A percentile compares a stretch with the other conserved stretches of the same genome.
These are phyloP conservation scores for Sarotherodon lohbergeri DNA, from an alignment of 2,113 vertebrate species.

Conservation along the genomic window DNA sequence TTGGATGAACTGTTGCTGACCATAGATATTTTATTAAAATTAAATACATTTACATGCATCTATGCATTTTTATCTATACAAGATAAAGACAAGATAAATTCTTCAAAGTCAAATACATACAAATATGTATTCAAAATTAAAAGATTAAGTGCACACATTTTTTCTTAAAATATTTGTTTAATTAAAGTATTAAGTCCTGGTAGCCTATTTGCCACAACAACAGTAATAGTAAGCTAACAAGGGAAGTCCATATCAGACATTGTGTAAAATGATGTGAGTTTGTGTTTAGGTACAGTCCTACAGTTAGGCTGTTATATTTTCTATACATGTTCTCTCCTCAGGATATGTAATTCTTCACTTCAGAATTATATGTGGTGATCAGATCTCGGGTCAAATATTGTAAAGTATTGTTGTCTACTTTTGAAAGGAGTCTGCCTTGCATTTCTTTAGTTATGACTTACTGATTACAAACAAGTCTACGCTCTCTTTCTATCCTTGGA, in stretches of 20 bases:
- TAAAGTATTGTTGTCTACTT: not conserved
- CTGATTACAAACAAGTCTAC: not conserved
- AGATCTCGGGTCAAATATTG: not conserved
- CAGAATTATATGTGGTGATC: not conserved
- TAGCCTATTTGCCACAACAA: not conserved
- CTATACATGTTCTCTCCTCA: not conserved
- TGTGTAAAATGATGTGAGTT: not conserved
- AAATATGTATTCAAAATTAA: not conserved
- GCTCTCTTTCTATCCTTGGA: not conserved
- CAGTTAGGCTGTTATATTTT: not conserved
- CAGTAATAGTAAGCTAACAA: not conserved
- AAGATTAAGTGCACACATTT: not conserved
- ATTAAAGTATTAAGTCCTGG: not conserved
- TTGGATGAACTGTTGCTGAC: not conserved
- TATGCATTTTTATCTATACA: not conserved
- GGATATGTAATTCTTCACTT: not conserved
- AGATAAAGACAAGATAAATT: not conserved
- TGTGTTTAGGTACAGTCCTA: not conserved
- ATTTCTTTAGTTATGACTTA: not conserved
- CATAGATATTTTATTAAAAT: not conserved
- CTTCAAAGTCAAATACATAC: not conserved
- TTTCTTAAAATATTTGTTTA: not conserved
- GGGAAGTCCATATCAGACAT: not conserved
- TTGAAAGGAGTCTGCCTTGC: not conserved
- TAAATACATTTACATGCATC: not conserved